Evolutionary conservation across 2,113 vertebrate species (phyloP).

Genomic region (Epinephelus moara): DNA sequence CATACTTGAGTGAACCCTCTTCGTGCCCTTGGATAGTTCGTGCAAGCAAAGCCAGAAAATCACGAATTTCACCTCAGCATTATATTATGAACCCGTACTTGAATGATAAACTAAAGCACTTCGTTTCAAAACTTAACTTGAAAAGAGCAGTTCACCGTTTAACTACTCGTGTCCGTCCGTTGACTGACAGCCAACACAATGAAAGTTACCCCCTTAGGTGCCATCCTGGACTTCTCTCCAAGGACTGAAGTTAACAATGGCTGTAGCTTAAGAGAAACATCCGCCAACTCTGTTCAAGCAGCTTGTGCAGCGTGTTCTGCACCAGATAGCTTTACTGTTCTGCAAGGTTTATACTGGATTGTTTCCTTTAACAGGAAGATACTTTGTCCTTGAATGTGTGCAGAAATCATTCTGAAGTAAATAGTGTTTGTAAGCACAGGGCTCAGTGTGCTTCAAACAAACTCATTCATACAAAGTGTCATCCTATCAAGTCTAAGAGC

Average conservation of each 20-base stretch:
- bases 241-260: neutral
- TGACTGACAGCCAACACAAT: neutral
- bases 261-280: conserved; percentile 5
- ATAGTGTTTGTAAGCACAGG: neutral
- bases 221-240: neutral
- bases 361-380: neutral
- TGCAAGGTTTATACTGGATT: neutral
- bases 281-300: neutral
- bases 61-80: neutral
- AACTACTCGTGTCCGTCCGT: neutral
- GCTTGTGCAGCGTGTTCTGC: neutral
- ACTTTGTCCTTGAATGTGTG: neutral
- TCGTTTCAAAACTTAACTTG: neutral
- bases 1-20: conserved; percentile 34
- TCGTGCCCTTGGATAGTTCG: conserved; percentile 18
- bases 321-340: neutral
- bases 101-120: conserved; percentile 1
- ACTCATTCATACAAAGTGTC: neutral
- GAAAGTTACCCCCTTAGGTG: neutral
- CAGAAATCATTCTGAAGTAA: neutral
- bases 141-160: neutral
- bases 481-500: neutral
- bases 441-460: neutral
- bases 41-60: neutral
- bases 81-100: neutral